phyloP scores from a whole-genome alignment of 2,113 vertebrate genomes.

The Tringa solitaria region DNA sequence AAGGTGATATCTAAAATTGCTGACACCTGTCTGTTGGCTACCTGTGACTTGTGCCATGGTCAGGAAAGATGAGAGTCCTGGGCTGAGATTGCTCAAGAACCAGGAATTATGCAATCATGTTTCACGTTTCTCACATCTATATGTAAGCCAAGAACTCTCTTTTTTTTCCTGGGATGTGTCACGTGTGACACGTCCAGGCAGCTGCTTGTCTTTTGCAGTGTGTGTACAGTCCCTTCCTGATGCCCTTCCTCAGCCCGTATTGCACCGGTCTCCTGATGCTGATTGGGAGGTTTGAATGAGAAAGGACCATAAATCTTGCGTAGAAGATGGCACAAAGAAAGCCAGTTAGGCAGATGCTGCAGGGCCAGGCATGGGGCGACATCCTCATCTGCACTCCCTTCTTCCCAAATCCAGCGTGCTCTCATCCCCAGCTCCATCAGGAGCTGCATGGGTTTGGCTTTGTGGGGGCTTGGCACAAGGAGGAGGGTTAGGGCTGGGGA shows the following conservation, averaged over 20 bases:
- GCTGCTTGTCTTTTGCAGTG: fast-evolving
- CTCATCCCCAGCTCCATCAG: fast-evolving
- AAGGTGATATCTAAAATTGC: background rate
- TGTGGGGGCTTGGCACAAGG: background rate
- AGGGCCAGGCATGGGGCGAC: fast-evolving
- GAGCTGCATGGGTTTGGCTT: background rate
- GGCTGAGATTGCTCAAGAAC: background rate
- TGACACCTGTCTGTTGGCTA: background rate
- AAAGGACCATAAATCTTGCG: background rate
- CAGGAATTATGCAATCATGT: fast-evolving
- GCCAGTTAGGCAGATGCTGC: too few species aligned
- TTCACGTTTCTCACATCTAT: background rate
- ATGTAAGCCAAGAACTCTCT: fast-evolving
- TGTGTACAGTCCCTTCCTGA: fast-evolving
- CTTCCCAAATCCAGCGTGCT: fast-evolving
- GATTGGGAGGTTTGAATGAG: background rate
- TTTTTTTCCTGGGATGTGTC: background rate
- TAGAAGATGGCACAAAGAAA: too few species aligned
- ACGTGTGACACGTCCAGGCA: fast-evolving
- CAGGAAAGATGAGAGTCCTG: background rate
- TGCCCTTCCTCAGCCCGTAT: fast-evolving
- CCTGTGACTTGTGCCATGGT: background rate
- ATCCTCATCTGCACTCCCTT: background rate
- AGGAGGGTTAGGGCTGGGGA: background rate
- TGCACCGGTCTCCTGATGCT: background rate